Evolutionary conservation across 2,888 invertebrate genomes (phyloP), one percentile per base, ranked within the genome.

Genomic region (Agrochola circellaris): DNA sequence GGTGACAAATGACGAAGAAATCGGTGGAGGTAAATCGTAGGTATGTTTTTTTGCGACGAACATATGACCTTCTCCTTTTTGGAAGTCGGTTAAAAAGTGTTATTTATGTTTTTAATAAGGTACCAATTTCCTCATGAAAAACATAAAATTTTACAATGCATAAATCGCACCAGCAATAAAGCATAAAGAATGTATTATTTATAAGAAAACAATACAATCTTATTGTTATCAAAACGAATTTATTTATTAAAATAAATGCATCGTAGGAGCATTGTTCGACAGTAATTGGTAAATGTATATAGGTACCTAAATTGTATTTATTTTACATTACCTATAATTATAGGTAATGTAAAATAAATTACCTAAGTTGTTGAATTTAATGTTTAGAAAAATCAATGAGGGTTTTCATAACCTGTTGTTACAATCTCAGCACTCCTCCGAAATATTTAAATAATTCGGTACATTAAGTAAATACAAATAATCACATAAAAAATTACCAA

Each of bases 381-480:
- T 51, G 2, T 56, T n/a, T 0, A 61, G n/a, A 23, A 69, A 69
- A 69, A 23, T 20, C 9, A 13, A 17, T 20, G 13, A 34, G 0
- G 8, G 11, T 34, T 13, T n/a, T 42, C 1, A 23, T 17, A 3
- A 15, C 15, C 20, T 38, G 13, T 23, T 34, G 1, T 69, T 26
- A 60, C 6, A 38, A 60, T 38, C 30, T 38, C 1, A 26, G 26
- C 23, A 8, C 23, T 9, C 8, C 23, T 48, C 17, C 13, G n/a
- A 51, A n/a, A 61, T 15, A 42, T 48, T 48, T 9, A 8, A 42
- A 61, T 26, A 30, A 11, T 26, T 26, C 13, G 8, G 0, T 48
- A 6, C n/a, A 51, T 69, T 34, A 58, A 34, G 34, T 60, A 68
- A 79, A 62, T 70, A 48, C 8, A 48, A n/a, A n/a, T n/a, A 20